phyloP scores from a whole-genome alignment of 1,140 invertebrate species.

The Adelges cooleyi region DNA sequence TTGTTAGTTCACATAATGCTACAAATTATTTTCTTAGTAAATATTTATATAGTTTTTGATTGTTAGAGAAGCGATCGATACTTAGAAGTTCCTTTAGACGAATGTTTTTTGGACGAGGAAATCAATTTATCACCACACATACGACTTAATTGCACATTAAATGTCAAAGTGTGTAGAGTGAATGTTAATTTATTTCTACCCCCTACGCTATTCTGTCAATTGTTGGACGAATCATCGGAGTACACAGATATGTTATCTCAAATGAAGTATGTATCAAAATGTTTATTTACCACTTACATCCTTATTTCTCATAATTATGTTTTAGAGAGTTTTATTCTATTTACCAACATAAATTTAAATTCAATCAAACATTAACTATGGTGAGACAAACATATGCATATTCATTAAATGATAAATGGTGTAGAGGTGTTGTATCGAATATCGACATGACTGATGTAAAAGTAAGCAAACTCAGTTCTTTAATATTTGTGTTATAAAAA shows the following conservation, averaged over 20 bases:
- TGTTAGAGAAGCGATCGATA: background rate
- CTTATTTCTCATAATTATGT: background rate
- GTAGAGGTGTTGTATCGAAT: background rate
- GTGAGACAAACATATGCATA: conserved; percentile 6
- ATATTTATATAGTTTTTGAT: too few species aligned
- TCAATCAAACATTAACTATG: background rate
- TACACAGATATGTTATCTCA: background rate
- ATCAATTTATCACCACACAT: background rate
- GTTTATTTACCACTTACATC: too few species aligned
- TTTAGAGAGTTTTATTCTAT: conserved; percentile 5
- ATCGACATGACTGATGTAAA: background rate
- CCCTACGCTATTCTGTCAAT: background rate
- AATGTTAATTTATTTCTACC: background rate
- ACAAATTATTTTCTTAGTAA: too few species aligned
- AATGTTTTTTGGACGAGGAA: conserved; percentile 14
- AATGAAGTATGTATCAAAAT: conserved; percentile 6
- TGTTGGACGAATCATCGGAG: background rate
- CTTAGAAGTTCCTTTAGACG: background rate
- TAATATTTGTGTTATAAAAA: background rate
- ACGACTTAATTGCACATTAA: background rate
- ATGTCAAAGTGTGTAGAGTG: background rate
- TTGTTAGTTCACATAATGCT: background rate
- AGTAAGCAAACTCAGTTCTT: background rate
- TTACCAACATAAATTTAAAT: background rate
- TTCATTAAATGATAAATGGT: conserved; percentile 6